A percentile compares a stretch with the other conserved stretches of the same genome.
Evolutionary conservation across 2,113 vertebrate species (phyloP).

Genomic region (Hippoglossus stenolepis): DNA sequence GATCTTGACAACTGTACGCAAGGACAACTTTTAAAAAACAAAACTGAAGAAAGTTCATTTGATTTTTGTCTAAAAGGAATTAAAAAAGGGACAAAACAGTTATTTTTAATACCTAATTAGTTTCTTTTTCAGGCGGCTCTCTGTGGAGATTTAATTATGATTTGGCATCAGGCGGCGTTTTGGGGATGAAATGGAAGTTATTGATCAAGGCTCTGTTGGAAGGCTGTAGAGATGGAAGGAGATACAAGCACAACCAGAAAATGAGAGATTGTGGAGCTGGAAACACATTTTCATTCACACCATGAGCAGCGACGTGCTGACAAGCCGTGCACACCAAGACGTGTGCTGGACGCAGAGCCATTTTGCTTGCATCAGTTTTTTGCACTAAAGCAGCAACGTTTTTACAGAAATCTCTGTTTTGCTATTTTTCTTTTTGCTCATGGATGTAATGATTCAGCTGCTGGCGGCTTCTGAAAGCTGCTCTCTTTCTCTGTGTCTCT

Average conservation of each 20-base stretch:
- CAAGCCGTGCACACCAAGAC: conserved; percentile 21
- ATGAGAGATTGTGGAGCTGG: conserved; percentile 25
- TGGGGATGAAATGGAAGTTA: conserved; percentile 72
- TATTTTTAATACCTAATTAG: conserved; percentile 74
- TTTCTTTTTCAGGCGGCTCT: conserved; percentile 62
- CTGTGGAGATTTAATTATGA: conserved; percentile 82
- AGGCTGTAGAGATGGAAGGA: conserved; percentile 55
- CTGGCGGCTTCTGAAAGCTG: conserved; percentile 23
- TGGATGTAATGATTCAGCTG: conserved; percentile 12
- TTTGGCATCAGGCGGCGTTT: conserved; percentile 70
- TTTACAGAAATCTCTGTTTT: conserved; percentile 20
- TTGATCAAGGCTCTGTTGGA: conserved; percentile 75
- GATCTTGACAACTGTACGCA: not conserved
- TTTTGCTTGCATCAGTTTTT: conserved; percentile 8
- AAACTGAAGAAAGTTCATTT: conserved; percentile 45
- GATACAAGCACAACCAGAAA: conserved; percentile 45
- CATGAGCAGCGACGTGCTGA: conserved; percentile 38
- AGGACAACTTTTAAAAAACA: conserved; percentile 23
- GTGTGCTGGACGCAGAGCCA: not conserved
- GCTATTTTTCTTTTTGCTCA: conserved; percentile 1
- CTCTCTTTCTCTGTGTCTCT: not conserved
- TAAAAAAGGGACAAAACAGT: conserved; percentile 37
- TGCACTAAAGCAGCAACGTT: conserved; percentile 22
- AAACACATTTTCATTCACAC: conserved; percentile 52
- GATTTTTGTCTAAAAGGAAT: conserved; percentile 49